These are phyloP conservation scores for Leucoraja ocellata DNA, from an alignment of 2,797 vertebrate species.

Conservation along the genomic window DNA sequence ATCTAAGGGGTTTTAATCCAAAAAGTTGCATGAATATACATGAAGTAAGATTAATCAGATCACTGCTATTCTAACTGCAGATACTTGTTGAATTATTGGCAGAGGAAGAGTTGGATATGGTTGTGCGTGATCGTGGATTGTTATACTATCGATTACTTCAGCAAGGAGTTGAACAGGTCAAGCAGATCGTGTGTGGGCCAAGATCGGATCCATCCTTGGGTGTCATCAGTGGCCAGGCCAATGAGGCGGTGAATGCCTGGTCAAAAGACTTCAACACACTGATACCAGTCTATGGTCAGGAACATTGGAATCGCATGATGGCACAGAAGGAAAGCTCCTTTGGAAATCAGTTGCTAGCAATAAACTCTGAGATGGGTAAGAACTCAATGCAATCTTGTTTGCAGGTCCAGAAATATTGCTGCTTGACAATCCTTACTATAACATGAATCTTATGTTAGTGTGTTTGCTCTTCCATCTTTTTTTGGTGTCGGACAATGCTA, in stretches of 20 bases:
- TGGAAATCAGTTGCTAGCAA: background rate
- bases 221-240: constrained; percentile 68
- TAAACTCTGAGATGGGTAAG: background rate
- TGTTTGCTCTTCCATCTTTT: background rate
- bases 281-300: constrained; percentile 61
- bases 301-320: constrained; percentile 51
- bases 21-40: no score
- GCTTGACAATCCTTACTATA: background rate
- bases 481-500: background rate
- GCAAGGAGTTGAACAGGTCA: constrained; percentile 66
- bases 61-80: background rate
- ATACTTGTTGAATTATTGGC: constrained; percentile 39
- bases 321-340: constrained; percentile 40
- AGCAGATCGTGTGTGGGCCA: constrained; percentile 68
- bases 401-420: background rate
- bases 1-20: background rate
- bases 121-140: constrained; percentile 77
- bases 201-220: constrained; percentile 80
- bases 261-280: constrained; percentile 77
- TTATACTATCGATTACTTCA: constrained; percentile 84
- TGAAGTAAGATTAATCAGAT: background rate
- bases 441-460: background rate
- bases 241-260: constrained; percentile 73
- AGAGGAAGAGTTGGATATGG: constrained; percentile 89
- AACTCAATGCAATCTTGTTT: no score